phyloP scores from a whole-genome alignment of 1,140 invertebrate genomes.

The Tetramorium alpestre region DNA sequence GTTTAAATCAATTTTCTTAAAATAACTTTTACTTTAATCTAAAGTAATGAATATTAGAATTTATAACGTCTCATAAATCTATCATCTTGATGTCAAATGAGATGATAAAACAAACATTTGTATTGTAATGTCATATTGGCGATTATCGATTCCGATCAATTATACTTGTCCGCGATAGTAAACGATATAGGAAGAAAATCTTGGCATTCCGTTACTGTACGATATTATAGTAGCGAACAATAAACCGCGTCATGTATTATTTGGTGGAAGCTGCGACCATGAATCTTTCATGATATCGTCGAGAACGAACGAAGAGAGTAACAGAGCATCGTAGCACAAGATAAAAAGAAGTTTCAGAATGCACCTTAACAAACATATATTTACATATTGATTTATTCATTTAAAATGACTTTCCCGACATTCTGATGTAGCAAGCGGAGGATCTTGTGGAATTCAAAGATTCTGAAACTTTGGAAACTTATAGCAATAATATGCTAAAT shows the following conservation, averaged over 20 bases:
- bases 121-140: neutral
- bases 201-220: constrained; percentile 19
- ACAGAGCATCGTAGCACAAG: neutral
- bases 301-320: constrained; percentile 25
- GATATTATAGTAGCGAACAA: constrained; percentile 31
- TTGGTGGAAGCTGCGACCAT: constrained; percentile 33
- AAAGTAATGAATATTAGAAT: neutral
- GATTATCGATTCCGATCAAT: constrained; percentile 42
- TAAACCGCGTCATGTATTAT: constrained; percentile 54
- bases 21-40: neutral
- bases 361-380: constrained; percentile 53
- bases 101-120: neutral
- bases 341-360: constrained; percentile 52
- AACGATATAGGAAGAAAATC: constrained; percentile 39
- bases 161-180: constrained; percentile 12
- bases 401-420: constrained; percentile 26
- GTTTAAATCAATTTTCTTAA: neutral
- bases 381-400: constrained; percentile 60
- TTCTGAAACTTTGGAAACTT: constrained; percentile 6
- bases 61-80: neutral
- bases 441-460: constrained; percentile 1
- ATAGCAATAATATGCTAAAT: constrained; percentile 24
- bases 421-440: neutral
- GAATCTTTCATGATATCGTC: constrained; percentile 54
- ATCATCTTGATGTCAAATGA: neutral